Evolutionary conservation across 2,888 invertebrate genomes (phyloP), one percentile per base, ranked within the genome.

Genomic region (Drosophila demipolita): DNA sequence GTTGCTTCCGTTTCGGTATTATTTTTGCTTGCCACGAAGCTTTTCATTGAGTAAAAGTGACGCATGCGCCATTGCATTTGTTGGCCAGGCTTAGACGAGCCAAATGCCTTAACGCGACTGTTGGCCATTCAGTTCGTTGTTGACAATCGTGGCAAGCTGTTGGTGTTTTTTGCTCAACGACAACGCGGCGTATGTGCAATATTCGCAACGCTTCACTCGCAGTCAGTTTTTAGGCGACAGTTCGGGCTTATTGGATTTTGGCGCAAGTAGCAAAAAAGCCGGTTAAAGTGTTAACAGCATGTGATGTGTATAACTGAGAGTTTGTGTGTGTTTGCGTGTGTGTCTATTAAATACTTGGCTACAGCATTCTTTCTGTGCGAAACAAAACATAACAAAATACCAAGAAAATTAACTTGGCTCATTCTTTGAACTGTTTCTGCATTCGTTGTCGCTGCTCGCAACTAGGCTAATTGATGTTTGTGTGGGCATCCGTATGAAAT

Each of bases 11-110:
- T 73, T 75, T 85, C 82, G 83, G 86, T 81, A 57, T 83, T 59
- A 50, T 33, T 53, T 81, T 81, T 82, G 48, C 48, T 32, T 54
- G 68, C 50, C 48, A 60, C 66, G 69, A 82, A 85, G 87, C 83
- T 82, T 85, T 87, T 87, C 87, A 87, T 87, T 87, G 87, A 87
- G 85, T 80, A 89, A 86, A 87, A 74, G 80, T 52, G 86, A 73
- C 88, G 85, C 85, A 82, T 83, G 81, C 85, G 81, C 74, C 3
- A 32, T 20, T 8, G 11, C 23, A 23, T n/a, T 29, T 38, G 32
- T 23, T 60, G 29, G 49, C 55, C 52, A 50, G 23, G 42, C 29
- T 38, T 54, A 45, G 33, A 42, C 58, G 53, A 45, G 59, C 20
- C n/a, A 11, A 20, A 36, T 15, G 36, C 55, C 59, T 50, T 61